Base-by-base conservation (phyloP, 2,113 vertebrate genomes). In the Struthidea cinerea region DNA sequence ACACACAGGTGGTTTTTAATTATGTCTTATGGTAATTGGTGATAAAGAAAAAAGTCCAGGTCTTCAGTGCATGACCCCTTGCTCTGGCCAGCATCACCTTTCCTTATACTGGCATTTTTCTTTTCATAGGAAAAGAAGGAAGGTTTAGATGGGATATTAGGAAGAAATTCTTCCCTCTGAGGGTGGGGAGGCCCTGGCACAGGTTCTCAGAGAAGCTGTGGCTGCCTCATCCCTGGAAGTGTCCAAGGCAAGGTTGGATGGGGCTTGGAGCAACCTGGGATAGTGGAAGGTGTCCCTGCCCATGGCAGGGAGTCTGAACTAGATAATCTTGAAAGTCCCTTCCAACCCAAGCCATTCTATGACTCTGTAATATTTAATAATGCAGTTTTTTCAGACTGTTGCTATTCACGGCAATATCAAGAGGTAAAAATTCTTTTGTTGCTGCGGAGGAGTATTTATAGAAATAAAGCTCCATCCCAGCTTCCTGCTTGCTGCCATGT, bases 401-500 rank as follows among this genome's bases (percentile, higher is more conserved):
- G 23, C 64, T 92, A 42, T 71, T 61, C 13, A 8, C 37, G 46
- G 50, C 50, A 32, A 1, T 63, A 46, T 24, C 50, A 41, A 61
- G 79, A 80, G 21, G 41, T 75, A 28, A 30, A 46, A 85, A 47
- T 52, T 32, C 14, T 55, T 46, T 7, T 65, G 59, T 55, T 86
- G 63, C 79, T 60, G 35, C 0, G 0, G 33, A 53, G 42, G 44
- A 64, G 7, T 90, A 77, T 88, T 84, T 80, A 74, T 92, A 87
- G 86, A 24, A 65, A 35, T 44, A 6, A 7, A 82, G 65, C 69
- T 63, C 18, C 35, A 3, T 82, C 61, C 17, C 59, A 74, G 79
- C 90, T 94, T 70, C 35, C 71, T 87, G 61, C 64, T 52, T 78
- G 70, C 82, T 94, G 63, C 75, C 78, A 41, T 88, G 57, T 55